These are phyloP conservation scores for Cavia aperea DNA, from an alignment of 2,113 vertebrate species.

Conservation along the genomic window DNA sequence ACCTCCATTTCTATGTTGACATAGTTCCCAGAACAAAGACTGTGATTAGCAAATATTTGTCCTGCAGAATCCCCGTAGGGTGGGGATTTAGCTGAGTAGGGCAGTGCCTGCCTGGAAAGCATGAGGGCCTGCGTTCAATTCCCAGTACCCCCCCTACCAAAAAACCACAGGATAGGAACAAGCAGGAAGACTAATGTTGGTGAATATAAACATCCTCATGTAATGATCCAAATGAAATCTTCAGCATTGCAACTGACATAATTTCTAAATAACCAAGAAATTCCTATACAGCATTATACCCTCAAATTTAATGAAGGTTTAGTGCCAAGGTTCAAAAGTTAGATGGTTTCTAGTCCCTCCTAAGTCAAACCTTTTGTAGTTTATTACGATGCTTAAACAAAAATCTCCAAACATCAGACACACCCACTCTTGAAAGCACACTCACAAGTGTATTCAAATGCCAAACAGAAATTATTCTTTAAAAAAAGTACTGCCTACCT, in stretches of 20 bases:
- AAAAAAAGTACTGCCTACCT: not conserved
- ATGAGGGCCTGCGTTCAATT: not conserved
- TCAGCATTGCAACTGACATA: not conserved
- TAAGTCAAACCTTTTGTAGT: constrained; percentile 3
- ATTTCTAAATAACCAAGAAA: constrained; percentile 40
- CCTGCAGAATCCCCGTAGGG: not conserved
- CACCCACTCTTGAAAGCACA: constrained; percentile 50
- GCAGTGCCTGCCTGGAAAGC: not conserved
- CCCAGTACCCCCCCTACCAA: not conserved
- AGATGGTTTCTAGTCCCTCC: constrained; percentile 31
- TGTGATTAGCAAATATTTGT: constrained; percentile 24
- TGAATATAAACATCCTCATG: constrained; percentile 41
- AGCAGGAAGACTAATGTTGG: constrained; percentile 36
- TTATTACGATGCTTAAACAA: constrained; percentile 30
- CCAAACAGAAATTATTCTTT: constrained; percentile 19
- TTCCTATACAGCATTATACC: not conserved
- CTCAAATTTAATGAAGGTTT: constrained; percentile 33
- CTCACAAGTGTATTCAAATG: not conserved
- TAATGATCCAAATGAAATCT: constrained; percentile 42
- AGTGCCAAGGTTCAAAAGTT: constrained; percentile 14
- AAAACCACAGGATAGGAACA: not conserved
- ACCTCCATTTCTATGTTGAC: not conserved
- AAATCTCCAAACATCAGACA: constrained; percentile 40
- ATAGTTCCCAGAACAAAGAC: constrained; percentile 30
- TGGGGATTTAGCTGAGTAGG: not conserved